Percentiles rank a stretch among this genome's conserved stretches.
phyloP scores from a whole-genome alignment of 2,113 vertebrate species.

The Cyprinodon brontotheroides region DNA sequence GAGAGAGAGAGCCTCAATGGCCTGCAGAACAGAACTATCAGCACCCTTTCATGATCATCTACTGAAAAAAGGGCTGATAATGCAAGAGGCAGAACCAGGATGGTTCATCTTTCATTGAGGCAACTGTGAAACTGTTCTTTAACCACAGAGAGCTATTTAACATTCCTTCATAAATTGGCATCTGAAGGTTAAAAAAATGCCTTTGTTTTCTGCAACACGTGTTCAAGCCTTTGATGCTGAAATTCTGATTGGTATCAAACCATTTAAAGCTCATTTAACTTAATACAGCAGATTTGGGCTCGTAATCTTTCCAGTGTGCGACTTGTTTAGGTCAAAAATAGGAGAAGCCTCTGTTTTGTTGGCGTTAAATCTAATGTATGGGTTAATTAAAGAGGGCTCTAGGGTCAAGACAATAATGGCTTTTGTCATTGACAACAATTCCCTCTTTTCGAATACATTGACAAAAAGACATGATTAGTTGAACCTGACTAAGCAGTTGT shows the following conservation, averaged over 20 bases:
- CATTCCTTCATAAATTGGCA: slow-evolving; percentile 62
- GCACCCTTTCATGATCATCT: slow-evolving; percentile 72
- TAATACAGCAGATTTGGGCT: slow-evolving; percentile 37
- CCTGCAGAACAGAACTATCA: slow-evolving; percentile 62
- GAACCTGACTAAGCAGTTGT: slow-evolving; percentile 85
- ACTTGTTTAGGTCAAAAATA: slow-evolving; percentile 18
- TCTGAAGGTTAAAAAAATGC: slow-evolving; percentile 21
- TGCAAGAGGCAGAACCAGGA: slow-evolving; percentile 32
- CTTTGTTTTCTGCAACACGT: slow-evolving; percentile 50
- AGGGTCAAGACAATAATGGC: slow-evolving; percentile 86
- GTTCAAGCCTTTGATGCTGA: slow-evolving; percentile 55
- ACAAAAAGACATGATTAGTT: slow-evolving; percentile 87
- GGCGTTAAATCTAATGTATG: slow-evolving; percentile 76
- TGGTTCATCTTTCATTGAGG: slow-evolving; percentile 38
- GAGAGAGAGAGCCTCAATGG: slow-evolving; percentile 41
- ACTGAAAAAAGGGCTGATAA: slow-evolving; percentile 54
- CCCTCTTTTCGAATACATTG: slow-evolving; percentile 83
- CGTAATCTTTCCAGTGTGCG: slow-evolving; percentile 36
- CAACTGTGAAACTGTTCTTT: slow-evolving; percentile 25
- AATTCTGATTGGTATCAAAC: slow-evolving; percentile 51
- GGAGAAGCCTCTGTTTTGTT: slow-evolving; percentile 40
- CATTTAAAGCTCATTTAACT: slow-evolving; percentile 43
- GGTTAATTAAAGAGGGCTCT: slow-evolving; percentile 78
- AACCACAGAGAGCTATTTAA: slow-evolving; percentile 54
- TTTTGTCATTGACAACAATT: slow-evolving; percentile 83